These are phyloP conservation scores for Teinopalpus imperialis DNA, from an alignment of 2,888 invertebrate genomes.

Conservation along the genomic window DNA sequence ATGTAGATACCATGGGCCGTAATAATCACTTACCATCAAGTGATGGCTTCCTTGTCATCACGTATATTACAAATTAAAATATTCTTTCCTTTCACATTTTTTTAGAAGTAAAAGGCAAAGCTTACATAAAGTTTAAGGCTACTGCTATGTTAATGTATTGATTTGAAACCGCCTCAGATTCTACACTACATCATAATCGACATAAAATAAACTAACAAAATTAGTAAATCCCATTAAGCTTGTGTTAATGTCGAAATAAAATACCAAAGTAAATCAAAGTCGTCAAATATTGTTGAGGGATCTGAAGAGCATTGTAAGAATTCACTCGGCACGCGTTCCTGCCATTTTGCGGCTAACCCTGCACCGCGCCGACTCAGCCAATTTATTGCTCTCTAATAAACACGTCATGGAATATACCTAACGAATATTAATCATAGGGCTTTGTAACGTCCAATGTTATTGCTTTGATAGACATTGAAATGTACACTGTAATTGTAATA, in stretches of 20 bases:
- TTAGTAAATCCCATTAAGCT: conserved; percentile 12
- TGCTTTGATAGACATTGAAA: no score
- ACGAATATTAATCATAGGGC: conserved; percentile 73
- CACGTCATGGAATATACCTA: conserved; percentile 66
- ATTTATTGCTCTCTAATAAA: conserved; percentile 74
- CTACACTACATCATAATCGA: no score
- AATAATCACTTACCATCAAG: no score
- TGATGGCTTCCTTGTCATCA: no score
- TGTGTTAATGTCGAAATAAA: conserved; percentile 33
- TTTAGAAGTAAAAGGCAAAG: no score
- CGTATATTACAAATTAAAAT: no score
- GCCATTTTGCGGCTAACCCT: conserved; percentile 65
- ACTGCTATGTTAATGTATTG: no score
- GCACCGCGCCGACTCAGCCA: conserved; percentile 40
- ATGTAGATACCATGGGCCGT: no score
- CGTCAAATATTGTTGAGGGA: conserved; percentile 57
- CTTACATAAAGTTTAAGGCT: no score
- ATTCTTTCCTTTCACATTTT: no score
- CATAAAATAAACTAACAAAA: not conserved
- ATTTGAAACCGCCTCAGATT: no score
- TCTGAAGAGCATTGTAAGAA: conserved; percentile 68
- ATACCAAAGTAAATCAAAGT: conserved; percentile 73
- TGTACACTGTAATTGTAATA: no score
- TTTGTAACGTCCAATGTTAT: conserved; percentile 55
- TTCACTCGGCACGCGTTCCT: conserved; percentile 64